Evolutionary conservation across 2,797 vertebrate genomes (phyloP).

Genomic region (Smutsia temminckii): DNA sequence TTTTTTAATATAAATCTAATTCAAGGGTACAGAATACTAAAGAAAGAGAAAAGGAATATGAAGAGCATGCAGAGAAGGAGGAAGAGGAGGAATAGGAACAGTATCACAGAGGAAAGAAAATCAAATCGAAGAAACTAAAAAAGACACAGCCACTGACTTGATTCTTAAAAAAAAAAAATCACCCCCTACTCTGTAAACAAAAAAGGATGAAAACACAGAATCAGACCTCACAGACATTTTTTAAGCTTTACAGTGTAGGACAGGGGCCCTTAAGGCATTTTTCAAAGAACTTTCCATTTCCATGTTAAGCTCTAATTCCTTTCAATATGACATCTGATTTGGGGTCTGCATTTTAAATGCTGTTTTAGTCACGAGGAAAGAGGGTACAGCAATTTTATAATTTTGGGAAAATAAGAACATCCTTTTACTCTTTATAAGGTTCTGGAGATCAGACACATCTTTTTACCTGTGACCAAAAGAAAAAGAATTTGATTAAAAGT

Average conservation of each 20-base stretch:
- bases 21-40: not conserved
- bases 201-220: not conserved
- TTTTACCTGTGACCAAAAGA: conserved; percentile 38
- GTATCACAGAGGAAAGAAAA: not conserved
- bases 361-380: not conserved
- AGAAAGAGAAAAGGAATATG: not conserved
- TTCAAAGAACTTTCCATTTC: conserved; percentile 13
- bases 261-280: not conserved
- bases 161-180: not conserved
- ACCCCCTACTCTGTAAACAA: not conserved
- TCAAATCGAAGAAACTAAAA: not conserved
- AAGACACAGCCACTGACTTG: not conserved
- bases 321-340: conserved; percentile 37
- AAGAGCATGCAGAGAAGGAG: not conserved
- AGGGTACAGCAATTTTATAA: conserved; percentile 12
- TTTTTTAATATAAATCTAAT: not conserved
- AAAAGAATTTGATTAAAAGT: conserved; percentile 47
- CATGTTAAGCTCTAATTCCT: not conserved
- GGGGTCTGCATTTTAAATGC: not conserved
- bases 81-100: not conserved
- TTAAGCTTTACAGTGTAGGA: not conserved
- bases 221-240: not conserved
- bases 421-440: conserved; percentile 13
- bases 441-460: not conserved
- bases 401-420: not conserved